phyloP scores from a whole-genome alignment of 2,113 vertebrate genomes.

The Callorhinus ursinus region DNA sequence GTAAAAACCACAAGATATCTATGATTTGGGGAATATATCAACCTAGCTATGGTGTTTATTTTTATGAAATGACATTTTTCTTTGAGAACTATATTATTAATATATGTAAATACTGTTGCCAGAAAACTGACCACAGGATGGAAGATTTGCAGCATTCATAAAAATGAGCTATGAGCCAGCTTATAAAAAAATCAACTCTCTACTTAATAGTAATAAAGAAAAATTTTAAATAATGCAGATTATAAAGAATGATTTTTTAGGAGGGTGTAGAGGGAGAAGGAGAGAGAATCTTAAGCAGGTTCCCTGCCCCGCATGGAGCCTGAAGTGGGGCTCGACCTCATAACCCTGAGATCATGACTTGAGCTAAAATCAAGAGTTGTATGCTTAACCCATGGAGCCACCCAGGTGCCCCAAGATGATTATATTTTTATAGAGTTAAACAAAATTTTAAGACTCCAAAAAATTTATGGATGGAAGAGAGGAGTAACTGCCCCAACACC shows the following conservation, averaged over 20 bases:
- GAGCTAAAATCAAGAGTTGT: background rate
- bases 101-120: background rate
- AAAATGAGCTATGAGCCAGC: background rate
- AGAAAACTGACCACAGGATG: background rate
- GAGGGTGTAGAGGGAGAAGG: background rate
- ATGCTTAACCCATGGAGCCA: background rate
- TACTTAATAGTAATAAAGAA: background rate
- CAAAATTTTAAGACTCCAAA: background rate
- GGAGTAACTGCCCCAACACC: background rate
- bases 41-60: background rate
- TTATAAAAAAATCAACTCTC: background rate
- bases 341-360: background rate
- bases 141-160: background rate
- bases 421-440: background rate
- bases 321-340: background rate
- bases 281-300: background rate
- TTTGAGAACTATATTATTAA: constrained; percentile 9
- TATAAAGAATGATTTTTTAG: background rate
- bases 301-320: background rate
- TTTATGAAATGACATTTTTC: background rate
- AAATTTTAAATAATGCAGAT: background rate
- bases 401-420: background rate
- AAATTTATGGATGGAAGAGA: background rate
- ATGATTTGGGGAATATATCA: background rate
- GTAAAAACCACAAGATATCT: background rate